Evolutionary conservation across 2,113 vertebrate species (phyloP).

Genomic region (Coptodon bakossiorum): DNA sequence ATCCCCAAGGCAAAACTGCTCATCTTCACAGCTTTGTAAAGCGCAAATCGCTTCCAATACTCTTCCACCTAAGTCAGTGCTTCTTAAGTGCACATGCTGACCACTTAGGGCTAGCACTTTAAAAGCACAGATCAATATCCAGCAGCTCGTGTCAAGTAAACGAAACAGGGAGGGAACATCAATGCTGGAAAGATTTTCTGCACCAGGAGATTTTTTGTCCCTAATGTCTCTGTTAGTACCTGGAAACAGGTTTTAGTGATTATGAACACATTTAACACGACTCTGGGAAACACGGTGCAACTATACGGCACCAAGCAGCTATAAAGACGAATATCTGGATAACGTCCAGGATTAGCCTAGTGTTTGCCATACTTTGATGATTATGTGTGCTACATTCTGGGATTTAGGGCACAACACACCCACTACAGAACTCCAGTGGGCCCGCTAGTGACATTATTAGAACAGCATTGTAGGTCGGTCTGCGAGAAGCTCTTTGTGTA

Average conservation of each 20-base stretch:
- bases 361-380: not conserved
- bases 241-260: not conserved
- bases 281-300: not conserved
- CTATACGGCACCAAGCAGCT: not conserved
- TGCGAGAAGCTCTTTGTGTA: not conserved
- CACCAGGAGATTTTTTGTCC: not conserved
- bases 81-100: not conserved
- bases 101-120: not conserved
- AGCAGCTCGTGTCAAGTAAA: not conserved
- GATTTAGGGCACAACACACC: slow-evolving; percentile 6
- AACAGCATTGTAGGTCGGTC: not conserved
- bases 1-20: not conserved
- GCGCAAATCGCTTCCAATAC: not conserved
- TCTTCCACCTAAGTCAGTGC: not conserved
- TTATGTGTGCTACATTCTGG: not conserved
- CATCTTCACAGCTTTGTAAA: not conserved
- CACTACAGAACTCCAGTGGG: not conserved
- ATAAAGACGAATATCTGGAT: not conserved
- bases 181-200: not conserved
- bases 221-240: not conserved
- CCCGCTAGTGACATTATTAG: slow-evolving; percentile 4
- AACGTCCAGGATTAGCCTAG: not conserved
- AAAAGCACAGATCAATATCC: not conserved
- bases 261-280: not conserved
- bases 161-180: not conserved